Evolutionary conservation across 2,113 vertebrate species (phyloP), one percentile per base, ranked within the genome.

Genomic region (Syngnathus typhle): DNA sequence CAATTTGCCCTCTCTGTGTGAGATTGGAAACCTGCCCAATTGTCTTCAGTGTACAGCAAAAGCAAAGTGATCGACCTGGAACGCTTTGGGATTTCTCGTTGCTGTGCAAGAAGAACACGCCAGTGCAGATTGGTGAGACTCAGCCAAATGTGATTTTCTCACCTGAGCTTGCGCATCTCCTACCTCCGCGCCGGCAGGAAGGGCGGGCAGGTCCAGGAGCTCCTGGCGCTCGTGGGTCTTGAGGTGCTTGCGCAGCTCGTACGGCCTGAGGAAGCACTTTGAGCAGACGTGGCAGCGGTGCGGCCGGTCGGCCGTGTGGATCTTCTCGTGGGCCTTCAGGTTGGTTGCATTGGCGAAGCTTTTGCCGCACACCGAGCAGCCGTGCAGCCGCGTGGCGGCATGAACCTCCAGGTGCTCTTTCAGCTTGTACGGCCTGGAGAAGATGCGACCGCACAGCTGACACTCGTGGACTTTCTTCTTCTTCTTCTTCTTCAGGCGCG

Each of bases 161-260:
- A 60, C 58, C 36, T 19, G 36, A 19, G 18, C 7, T 19, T n/a
- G 36, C 60, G 7, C 9, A 43, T 62, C 58, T 16, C 47, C 19
- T 7, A 51, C 69, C 1, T 39, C 65, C 1, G 72, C n/a, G 36
- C 64, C 56, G 36, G 38, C 59, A 39, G 37, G 13, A 43, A 52
- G 9, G 0, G 67, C 69, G 0, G 78, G 71, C 21, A 55, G 51
- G 0, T 74, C 6, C 37, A 83, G 54, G 15, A 72, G 67, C 11
- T 80, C 72, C 15, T 81, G 80, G 64, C 65, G 58, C 70, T 71
- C 32, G 72, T 86, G 84, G 49, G 65, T 70, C 59, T 54, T 81
- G 82, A 86, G 72, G 80, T 86, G 84, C 23, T 73, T 70, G 27
- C 72, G 72, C 8, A 86, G 82, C 68, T 72, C 76, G 59, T 71